phyloP scores from a whole-genome alignment of 1,140 invertebrate genomes.

The Drosophila guanche region DNA sequence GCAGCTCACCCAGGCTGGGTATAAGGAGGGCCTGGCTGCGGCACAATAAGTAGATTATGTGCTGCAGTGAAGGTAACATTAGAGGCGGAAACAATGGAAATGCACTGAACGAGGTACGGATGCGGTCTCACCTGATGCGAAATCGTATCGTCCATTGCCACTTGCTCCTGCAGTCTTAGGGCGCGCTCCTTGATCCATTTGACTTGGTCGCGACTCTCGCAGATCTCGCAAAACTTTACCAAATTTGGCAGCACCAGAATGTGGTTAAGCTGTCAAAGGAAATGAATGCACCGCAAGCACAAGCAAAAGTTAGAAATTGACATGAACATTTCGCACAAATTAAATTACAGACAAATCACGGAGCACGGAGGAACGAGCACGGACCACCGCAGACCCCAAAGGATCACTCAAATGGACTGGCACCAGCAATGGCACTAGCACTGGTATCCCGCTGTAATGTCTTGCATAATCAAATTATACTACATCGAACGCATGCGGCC shows the following conservation, averaged over 20 bases:
- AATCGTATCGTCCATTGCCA: conserved; percentile 82
- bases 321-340: conserved; percentile 46
- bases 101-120: not conserved
- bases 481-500: conserved; percentile 21
- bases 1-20: conserved; percentile 72
- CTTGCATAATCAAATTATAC: conserved; percentile 59
- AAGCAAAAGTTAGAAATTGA: conserved; percentile 35
- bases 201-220: conserved; percentile 83
- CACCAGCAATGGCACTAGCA: not conserved
- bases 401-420: conserved; percentile 41
- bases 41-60: conserved; percentile 83
- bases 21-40: conserved; percentile 78
- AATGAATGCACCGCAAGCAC: no score
- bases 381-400: conserved; percentile 7
- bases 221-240: conserved; percentile 81
- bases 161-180: conserved; percentile 74
- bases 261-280: conserved; percentile 66
- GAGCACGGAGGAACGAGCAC: not conserved
- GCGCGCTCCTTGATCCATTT: conserved; percentile 81
- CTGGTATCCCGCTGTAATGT: conserved; percentile 30
- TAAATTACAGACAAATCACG: conserved; percentile 38
- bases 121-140: conserved; percentile 75
- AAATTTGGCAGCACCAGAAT: conserved; percentile 78
- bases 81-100: conserved; percentile 12
- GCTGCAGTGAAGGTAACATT: conserved; percentile 42